Evolutionary conservation across 2,888 invertebrate genomes (phyloP).

Genomic region (Ptilodon capucinus): DNA sequence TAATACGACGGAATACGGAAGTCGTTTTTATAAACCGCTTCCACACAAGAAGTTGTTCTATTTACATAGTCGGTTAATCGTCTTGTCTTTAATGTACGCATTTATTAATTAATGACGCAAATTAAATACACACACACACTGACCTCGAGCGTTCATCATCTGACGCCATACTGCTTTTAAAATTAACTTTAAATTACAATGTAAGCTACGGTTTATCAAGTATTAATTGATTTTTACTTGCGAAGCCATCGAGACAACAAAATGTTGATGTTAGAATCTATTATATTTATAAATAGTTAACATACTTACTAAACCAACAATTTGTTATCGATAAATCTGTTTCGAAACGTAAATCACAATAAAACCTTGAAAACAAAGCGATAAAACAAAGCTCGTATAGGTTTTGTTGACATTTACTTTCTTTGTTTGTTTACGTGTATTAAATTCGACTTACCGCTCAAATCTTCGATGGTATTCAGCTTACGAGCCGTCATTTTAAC

Average conservation of each 20-base stretch:
- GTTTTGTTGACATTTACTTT: constrained; percentile 41
- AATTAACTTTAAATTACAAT: not conserved
- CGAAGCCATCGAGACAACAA: too few relatives aligned
- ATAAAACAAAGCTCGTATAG: constrained; percentile 19
- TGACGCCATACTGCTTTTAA: constrained; percentile 30
- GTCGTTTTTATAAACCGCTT: constrained; percentile 17
- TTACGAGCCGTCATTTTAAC: constrained; percentile 72
- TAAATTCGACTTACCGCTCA: constrained; percentile 68
- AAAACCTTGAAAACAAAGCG: too few relatives aligned
- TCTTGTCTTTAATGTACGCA: constrained; percentile 39
- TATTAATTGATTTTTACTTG: too few relatives aligned
- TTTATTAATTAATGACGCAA: constrained; percentile 39
- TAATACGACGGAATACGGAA: constrained; percentile 40
- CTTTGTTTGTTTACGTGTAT: constrained; percentile 57
- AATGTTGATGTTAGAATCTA: too few relatives aligned
- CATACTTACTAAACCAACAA: too few relatives aligned
- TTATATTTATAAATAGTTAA: too few relatives aligned
- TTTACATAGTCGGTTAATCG: constrained; percentile 30
- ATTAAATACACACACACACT: constrained; percentile 31
- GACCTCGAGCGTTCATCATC: constrained; percentile 45
- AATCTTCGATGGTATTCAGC: constrained; percentile 75
- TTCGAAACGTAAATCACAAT: not conserved
- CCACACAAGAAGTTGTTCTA: constrained; percentile 12
- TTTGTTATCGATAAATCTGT: too few relatives aligned
- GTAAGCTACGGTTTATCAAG: too few relatives aligned